Base-by-base conservation (phyloP, 2,888 invertebrate species). In the Spodoptera exigua region DNA sequence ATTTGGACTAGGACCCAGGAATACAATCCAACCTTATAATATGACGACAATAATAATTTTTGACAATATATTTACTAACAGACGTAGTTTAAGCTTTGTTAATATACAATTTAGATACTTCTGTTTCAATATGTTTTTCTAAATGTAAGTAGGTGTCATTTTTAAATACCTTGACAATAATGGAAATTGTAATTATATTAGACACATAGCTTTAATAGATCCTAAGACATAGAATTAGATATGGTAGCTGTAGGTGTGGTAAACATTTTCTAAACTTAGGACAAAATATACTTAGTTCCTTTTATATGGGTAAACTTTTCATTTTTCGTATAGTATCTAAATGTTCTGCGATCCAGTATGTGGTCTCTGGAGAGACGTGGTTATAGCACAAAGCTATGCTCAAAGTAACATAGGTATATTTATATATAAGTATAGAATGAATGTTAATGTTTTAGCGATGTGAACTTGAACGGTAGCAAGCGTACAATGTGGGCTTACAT, bases 141-240 rank as follows among this genome's bases (percentile, higher is more conserved):
- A 59, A 56, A 48, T 32, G 14, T 58, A 68, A 39, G 43, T 66
- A 70, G 55, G 49, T 43, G 53, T 53, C 49, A 61, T 67, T 60
- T 62, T 47, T 47, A 44, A 53, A 74, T 51, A 56, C 52, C 44
- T 61, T 52, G 46, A 58, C 52, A 55, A 40, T 66, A 54, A 67
- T 55, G 46, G 47, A 66, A 54, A 47, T 56, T 73, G 76, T 78
- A 66, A 80, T 76, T 70, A 88, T 83, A 86, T 87, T 92, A 93
- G 92, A 82, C 76, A 86, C 76, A 91, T 93, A 93, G 93, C 93
- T 93, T 93, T 93, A 93, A 93, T 93, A 93, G 90, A 58, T 35
- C 36, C 58, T 91, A 91, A 90, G 89, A 65, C 55, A 57, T 67
- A 66, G 65, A 70, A 67, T 76, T 76, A 59, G 72, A 51, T 39